Base-by-base conservation (phyloP, 2,113 vertebrate species). In the Hippocampus barbouri region DNA sequence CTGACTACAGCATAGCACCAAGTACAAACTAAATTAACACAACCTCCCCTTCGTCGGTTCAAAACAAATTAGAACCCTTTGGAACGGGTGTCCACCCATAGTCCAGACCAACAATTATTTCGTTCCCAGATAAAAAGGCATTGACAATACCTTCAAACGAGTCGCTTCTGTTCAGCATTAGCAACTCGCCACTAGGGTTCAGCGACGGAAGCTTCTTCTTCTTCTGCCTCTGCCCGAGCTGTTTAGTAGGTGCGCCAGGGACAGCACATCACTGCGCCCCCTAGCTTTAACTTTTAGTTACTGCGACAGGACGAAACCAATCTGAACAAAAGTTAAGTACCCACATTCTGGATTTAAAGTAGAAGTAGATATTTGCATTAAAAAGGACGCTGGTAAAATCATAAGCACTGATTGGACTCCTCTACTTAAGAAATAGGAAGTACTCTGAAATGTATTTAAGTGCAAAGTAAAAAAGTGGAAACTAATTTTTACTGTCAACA, bases 21-120 rank as follows among this genome's bases (percentile, higher is more conserved):
- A 82, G 18, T 61, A 54, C 72, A 86, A 82, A 90, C 83, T 88
- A 76, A 82, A 90, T 81, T 88, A 76, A 79, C 27, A 68, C 30
- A 61, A 75, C 57, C 21, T 74, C 20, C 12, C 4, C 0, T 18
- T 65, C 4, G 38, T 12, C 0, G 8, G 70, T 2, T 38, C 49
- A 57, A 68, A 60, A 74, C 67, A 20, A 68, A 20, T 68, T 1
- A 14, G 21, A 23, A 73, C 1, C 4, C 2, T 49, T 23, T 30
- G 0, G 1, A 59, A 54, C 25, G 4, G 47, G 2, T 9, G 4
- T 0, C 12, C 0, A 18, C 34, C 5, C 56, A 10, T 18, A 25
- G 18, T 25, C 4, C 14, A 66, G 43, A 47, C 6, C 64, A 18
- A 47, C 8, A 23, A 47, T 66, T 47, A 47, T 14, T 11, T 66